Evolutionary conservation across 2,113 vertebrate genomes (phyloP).

Genomic region (Phasianus colchicus): DNA sequence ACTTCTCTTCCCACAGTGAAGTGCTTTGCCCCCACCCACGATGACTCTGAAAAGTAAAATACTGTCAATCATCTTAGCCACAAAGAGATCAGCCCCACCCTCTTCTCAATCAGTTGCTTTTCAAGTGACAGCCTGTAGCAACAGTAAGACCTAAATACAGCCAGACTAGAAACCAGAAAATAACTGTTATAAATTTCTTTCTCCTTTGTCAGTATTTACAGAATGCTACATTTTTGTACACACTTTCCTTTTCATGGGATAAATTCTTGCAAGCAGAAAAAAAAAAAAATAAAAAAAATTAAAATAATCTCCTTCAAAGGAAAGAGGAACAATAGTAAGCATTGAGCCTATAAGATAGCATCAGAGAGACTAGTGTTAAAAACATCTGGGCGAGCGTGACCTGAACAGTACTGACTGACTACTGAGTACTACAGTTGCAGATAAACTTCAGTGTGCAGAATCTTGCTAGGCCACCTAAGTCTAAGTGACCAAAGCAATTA

Average conservation of each 20-base stretch:
- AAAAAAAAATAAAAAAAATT: background rate
- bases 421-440: background rate
- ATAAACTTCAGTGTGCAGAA: background rate
- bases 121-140: background rate
- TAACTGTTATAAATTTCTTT: background rate
- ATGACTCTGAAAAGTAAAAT: background rate
- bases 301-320: background rate
- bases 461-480: background rate
- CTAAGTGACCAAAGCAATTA: background rate
- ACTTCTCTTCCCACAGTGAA: background rate
- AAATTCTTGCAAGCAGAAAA: background rate
- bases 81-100: constrained; percentile 47
- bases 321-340: background rate
- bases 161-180: background rate
- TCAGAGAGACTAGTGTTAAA: background rate
- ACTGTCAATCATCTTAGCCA: constrained; percentile 26
- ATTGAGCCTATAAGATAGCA: background rate
- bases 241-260: background rate
- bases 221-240: background rate
- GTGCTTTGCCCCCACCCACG: constrained; percentile 31
- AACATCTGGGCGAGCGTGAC: background rate
- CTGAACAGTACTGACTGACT: background rate
- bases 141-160: background rate
- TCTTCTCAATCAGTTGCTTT: background rate
- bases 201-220: background rate